Conservation (phyloP, 2,888 invertebrate genomes). For the Rosalia funebris region DNA sequence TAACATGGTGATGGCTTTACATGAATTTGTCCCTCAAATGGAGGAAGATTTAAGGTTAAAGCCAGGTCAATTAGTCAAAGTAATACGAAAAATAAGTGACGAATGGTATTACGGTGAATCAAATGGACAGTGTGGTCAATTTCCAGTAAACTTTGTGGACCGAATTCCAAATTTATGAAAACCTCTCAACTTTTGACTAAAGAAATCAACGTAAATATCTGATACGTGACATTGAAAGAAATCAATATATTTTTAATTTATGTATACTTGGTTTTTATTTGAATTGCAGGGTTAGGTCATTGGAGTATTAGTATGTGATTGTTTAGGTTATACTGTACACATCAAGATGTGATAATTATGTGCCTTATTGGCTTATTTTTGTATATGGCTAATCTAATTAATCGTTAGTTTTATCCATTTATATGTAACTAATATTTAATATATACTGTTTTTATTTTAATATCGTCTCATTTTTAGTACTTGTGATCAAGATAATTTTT, state of each 20-base stretch:
- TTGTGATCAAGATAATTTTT: too few relatives aligned
- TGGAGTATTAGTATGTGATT: slow-evolving; percentile 42
- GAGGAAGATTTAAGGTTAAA: slow-evolving; percentile 54
- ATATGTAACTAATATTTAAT: slow-evolving; percentile 12
- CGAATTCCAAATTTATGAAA: slow-evolving; percentile 42
- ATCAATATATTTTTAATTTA: background rate
- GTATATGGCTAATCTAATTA: slow-evolving; percentile 11
- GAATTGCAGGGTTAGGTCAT: slow-evolving; percentile 27
- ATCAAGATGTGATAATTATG: slow-evolving; percentile 46
- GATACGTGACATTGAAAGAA: background rate
- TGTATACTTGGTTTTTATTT: background rate
- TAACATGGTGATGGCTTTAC: slow-evolving; percentile 73
- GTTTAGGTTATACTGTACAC: slow-evolving; percentile 31
- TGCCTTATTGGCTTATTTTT: slow-evolving; percentile 37
- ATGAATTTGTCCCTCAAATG: slow-evolving; percentile 73
- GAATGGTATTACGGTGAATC: slow-evolving; percentile 84
- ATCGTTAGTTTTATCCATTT: slow-evolving; percentile 10
- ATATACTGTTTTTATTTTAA: slow-evolving; percentile 24
- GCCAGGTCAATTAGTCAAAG: slow-evolving; percentile 67
- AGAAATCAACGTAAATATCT: background rate
- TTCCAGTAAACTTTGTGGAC: slow-evolving; percentile 79
- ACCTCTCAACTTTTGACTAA: background rate
- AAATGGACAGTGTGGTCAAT: slow-evolving; percentile 76
- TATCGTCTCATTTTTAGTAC: too few relatives aligned
- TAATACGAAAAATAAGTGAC: slow-evolving; percentile 75